Conservation (phyloP, 1,140 invertebrate genomes). For the Drosophila biarmipes region DNA sequence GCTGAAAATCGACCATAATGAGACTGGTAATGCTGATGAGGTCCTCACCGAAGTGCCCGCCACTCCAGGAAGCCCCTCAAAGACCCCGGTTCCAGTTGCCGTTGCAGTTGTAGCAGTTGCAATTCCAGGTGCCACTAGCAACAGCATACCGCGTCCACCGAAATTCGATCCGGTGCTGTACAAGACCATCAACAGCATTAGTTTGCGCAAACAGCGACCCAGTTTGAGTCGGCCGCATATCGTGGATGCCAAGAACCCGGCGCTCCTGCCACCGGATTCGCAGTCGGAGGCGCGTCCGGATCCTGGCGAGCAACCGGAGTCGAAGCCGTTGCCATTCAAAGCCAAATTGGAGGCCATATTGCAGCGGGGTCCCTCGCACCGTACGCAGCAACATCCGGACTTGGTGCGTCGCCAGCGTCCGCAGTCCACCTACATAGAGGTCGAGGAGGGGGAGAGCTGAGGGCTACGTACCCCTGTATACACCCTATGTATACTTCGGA, state of each 20-base stretch:
- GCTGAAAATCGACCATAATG: conserved; percentile 63
- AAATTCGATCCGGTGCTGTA: conserved; percentile 83
- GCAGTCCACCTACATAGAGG: conserved; percentile 59
- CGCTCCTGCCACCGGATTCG: conserved; percentile 25
- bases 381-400: conserved; percentile 67
- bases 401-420: conserved; percentile 56
- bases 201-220: conserved; percentile 76
- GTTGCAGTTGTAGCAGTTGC: conserved; percentile 3
- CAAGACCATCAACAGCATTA: conserved; percentile 80
- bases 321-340: conserved; percentile 70
- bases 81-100: conserved; percentile 5
- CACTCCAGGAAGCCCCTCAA: conserved; percentile 5
- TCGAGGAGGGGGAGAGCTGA: conserved; percentile 45
- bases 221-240: conserved; percentile 62
- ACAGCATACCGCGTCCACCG: conserved; percentile 71
- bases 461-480: conserved; percentile 1
- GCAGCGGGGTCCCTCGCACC: conserved; percentile 79
- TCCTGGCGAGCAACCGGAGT: conserved; percentile 28
- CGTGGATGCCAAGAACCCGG: conserved; percentile 62
- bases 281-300: conserved; percentile 21
- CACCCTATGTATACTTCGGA: background rate
- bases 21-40: conserved; percentile 48
- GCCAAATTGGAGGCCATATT: conserved; percentile 81
- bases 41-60: conserved; percentile 5
- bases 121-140: background rate